Percentiles rank a stretch among this genome's conserved stretches.
phyloP scores from a whole-genome alignment of 2,113 vertebrate species.

The Lampris incognitus region DNA sequence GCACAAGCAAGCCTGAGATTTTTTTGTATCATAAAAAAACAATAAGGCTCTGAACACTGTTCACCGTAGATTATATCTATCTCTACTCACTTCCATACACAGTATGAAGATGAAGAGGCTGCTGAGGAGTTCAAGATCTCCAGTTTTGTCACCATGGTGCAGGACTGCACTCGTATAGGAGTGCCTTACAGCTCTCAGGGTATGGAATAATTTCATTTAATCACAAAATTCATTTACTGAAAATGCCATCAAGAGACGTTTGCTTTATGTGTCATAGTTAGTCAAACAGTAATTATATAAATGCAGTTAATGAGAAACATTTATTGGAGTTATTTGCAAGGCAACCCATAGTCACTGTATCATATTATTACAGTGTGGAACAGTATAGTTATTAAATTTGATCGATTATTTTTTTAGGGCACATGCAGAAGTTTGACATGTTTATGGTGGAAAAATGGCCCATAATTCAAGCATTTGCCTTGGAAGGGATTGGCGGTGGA shows the following conservation, averaged over 20 bases:
- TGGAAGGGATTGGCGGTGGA: slow-evolving; percentile 96
- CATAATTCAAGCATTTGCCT: slow-evolving; percentile 94
- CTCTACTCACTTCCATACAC: slow-evolving; percentile 6
- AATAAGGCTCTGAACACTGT: neutral
- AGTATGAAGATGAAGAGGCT: slow-evolving; percentile 97
- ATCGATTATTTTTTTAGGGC: slow-evolving; percentile 79
- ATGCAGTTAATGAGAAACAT: neutral
- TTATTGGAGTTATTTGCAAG: too few relatives aligned
- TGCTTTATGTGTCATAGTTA: neutral
- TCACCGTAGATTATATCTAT: neutral
- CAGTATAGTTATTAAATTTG: neutral
- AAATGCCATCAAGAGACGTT: neutral
- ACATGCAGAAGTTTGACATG: slow-evolving; percentile 95
- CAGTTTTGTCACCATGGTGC: slow-evolving; percentile 97
- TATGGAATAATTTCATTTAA: slow-evolving; percentile 56
- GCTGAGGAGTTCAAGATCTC: slow-evolving; percentile 98
- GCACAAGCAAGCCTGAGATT: neutral
- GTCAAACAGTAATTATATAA: neutral
- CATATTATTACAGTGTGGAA: neutral
- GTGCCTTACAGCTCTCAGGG: slow-evolving; percentile 94
- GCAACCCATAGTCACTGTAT: too few relatives aligned
- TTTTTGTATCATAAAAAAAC: neutral
- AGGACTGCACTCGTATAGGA: slow-evolving; percentile 90
- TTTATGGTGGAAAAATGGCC: slow-evolving; percentile 98
- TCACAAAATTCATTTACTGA: neutral